Percentiles rank a stretch among this genome's conserved stretches.
Conservation (phyloP, 2,797 vertebrate genomes). For the Tokudaia tokunoshimensis region DNA sequence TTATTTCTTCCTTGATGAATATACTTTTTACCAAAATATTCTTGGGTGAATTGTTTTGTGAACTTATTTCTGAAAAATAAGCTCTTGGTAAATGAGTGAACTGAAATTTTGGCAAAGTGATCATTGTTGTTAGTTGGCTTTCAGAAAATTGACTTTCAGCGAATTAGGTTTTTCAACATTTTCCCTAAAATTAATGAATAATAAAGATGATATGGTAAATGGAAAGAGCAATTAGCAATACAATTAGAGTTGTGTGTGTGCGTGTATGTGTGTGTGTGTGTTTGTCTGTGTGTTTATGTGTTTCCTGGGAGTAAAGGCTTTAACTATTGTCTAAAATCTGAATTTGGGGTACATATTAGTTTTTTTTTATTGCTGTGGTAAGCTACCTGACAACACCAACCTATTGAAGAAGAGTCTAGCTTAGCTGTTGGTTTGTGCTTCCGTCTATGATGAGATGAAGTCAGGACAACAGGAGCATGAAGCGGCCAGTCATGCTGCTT, state of each 20-base stretch:
- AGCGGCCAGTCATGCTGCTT: background rate
- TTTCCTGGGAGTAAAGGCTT: background rate
- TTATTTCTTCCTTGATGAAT: slow-evolving; percentile 20
- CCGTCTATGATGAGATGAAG: background rate
- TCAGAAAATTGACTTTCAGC: slow-evolving; percentile 33
- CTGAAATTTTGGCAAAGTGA: background rate
- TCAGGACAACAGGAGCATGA: background rate
- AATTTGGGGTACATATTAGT: background rate
- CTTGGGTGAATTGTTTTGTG: slow-evolving; percentile 1
- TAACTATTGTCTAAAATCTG: background rate
- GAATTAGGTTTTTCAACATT: background rate
- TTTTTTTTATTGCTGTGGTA: background rate
- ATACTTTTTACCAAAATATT: background rate
- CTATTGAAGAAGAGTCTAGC: background rate
- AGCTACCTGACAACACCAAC: background rate
- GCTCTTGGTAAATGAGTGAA: slow-evolving; percentile 8
- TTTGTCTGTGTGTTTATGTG: background rate
- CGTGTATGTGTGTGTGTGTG: background rate
- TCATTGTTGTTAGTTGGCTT: background rate
- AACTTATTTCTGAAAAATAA: slow-evolving; percentile 54
- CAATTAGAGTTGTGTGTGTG: background rate
- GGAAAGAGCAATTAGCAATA: background rate
- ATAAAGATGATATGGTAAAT: background rate
- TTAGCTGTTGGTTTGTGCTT: background rate
- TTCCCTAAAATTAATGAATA: background rate